These are phyloP conservation scores for Plectropomus leopardus DNA, from an alignment of 2,113 vertebrate genomes.

Conservation along the genomic window DNA sequence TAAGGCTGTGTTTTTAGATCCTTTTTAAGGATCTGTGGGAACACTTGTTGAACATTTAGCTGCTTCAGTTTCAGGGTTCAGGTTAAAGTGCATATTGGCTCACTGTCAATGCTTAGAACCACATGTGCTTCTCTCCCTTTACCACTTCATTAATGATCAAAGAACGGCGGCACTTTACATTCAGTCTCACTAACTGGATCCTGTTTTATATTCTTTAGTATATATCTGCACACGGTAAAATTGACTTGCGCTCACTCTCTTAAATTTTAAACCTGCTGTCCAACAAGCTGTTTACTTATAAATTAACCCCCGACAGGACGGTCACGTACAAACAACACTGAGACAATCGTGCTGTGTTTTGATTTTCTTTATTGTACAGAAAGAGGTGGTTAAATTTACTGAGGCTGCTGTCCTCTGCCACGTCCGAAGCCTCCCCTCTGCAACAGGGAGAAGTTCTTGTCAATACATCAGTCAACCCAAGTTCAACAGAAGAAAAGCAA, in stretches of 20 bases:
- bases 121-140: too few species aligned
- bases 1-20: too few species aligned
- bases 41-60: too few species aligned
- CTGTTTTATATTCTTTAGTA: background rate
- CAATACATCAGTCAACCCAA: background rate
- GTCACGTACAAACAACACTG: background rate
- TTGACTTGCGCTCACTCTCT: too few species aligned
- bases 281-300: background rate
- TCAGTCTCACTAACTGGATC: background rate
- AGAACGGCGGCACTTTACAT: background rate
- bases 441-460: constrained; percentile 23
- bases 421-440: constrained; percentile 99
- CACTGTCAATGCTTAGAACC: too few species aligned
- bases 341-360: constrained; percentile 62
- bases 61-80: too few species aligned
- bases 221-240: too few species aligned
- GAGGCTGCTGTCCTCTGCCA: constrained; percentile 96
- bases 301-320: too few species aligned
- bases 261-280: background rate
- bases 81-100: too few species aligned
- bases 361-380: constrained; percentile 93
- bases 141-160: background rate
- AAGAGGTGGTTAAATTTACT: constrained; percentile 87
- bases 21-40: too few species aligned
- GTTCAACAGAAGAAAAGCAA: background rate